These are phyloP conservation scores for Amniataba percoides DNA, from an alignment of 2,797 vertebrate genomes.

Conservation along the genomic window DNA sequence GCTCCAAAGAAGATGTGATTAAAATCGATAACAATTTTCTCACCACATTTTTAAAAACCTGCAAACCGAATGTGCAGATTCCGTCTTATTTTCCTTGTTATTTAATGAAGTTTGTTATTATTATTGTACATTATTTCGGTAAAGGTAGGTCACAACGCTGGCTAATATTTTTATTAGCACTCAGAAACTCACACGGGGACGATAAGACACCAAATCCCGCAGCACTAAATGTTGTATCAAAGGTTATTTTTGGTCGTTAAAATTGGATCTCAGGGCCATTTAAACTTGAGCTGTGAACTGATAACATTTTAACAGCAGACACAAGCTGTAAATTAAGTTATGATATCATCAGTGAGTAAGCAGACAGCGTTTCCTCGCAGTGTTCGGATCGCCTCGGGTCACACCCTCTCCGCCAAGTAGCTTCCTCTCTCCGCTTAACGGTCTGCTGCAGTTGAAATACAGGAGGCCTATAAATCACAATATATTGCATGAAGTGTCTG, in stretches of 20 bases:
- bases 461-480: conserved; percentile 57
- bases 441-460: conserved; percentile 51
- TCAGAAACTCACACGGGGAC: neutral
- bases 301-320: conserved; percentile 23
- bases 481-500: conserved; percentile 24
- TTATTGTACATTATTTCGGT: neutral
- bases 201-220: neutral
- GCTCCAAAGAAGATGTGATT: conserved; percentile 32
- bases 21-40: conserved; percentile 47
- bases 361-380: conserved; percentile 44
- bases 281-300: neutral
- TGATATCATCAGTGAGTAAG: conserved; percentile 45
- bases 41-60: conserved; percentile 5
- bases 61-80: conserved; percentile 2
- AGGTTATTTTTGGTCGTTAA: conserved; percentile 9
- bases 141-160: neutral
- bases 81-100: neutral
- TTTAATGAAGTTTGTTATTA: neutral
- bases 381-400: conserved; percentile 66
- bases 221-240: conserved; percentile 1
- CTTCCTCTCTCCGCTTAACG: conserved; percentile 57
- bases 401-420: conserved; percentile 75
- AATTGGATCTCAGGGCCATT: conserved; percentile 6
- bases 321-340: conserved; percentile 46
- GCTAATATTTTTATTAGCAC: conserved; percentile 6